Conservation (phyloP, 2,888 invertebrate species). For the Epirrita christyi region DNA sequence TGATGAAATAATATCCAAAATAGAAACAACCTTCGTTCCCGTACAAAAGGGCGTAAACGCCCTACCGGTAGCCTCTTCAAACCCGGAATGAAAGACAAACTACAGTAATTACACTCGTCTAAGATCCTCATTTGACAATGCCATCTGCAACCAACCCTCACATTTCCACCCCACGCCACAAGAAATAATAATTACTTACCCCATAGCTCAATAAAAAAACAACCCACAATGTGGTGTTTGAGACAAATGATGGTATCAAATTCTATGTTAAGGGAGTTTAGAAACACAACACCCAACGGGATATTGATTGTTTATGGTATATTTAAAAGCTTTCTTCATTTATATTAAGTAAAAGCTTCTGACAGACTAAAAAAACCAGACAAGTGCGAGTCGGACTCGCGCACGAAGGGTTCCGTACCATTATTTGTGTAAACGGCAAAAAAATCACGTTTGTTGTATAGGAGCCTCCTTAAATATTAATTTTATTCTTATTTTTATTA, state of each 20-base stretch:
- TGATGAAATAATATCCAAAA: no score
- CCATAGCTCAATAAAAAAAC: slow-evolving; percentile 1
- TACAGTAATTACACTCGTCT: slow-evolving; percentile 28
- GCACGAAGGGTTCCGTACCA: no score
- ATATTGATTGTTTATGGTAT: background rate
- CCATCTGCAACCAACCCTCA: slow-evolving; percentile 41
- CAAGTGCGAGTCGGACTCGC: no score
- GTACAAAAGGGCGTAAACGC: no score
- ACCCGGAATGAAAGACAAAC: slow-evolving; percentile 26
- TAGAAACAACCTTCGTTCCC: no score
- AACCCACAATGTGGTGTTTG: slow-evolving; percentile 21
- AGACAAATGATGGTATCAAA: slow-evolving; percentile 27
- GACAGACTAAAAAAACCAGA: no score
- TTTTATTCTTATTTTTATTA: no score
- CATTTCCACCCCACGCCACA: slow-evolving; percentile 9
- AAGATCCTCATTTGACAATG: slow-evolving; percentile 37
- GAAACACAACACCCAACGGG: slow-evolving; percentile 8
- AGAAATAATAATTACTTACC: background rate
- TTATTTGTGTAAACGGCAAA: no score
- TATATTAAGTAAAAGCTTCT: no score
- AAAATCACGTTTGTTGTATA: no score
- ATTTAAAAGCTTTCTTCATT: no score
- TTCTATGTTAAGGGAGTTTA: slow-evolving; percentile 17
- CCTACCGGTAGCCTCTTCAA: slow-evolving; percentile 6
- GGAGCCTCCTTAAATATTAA: no score